Percentiles rank a stretch among this genome's conserved stretches.
Conservation (phyloP, 1,140 invertebrate genomes). For the Meteorus sp. region DNA sequence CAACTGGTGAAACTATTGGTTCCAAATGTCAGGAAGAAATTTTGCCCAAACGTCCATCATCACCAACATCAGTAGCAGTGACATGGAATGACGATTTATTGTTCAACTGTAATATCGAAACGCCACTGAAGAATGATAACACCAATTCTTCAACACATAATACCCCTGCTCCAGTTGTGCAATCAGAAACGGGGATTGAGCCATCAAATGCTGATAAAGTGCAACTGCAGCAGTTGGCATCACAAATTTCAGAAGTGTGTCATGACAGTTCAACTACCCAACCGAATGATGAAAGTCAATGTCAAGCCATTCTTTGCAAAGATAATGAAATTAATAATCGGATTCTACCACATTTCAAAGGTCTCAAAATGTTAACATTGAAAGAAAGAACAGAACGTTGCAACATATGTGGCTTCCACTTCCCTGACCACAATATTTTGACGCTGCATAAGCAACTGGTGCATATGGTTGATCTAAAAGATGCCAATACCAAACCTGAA, state of each 20-base stretch:
- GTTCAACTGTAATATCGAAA: too few species aligned
- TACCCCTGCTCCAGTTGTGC: too few species aligned
- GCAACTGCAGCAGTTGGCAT: neutral
- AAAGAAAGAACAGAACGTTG: conserved; percentile 60
- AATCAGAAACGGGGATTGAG: neutral
- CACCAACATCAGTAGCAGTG: too few species aligned
- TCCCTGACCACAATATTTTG: conserved; percentile 70
- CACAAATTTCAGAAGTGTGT: conserved; percentile 17
- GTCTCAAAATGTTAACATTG: conserved; percentile 29
- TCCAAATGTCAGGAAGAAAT: too few species aligned
- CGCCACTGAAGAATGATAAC: too few species aligned
- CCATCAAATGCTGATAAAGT: neutral
- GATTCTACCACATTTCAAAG: conserved; percentile 34
- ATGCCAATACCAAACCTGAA: conserved; percentile 40
- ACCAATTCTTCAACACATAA: too few species aligned
- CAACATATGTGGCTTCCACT: conserved; percentile 72
- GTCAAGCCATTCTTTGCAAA: neutral
- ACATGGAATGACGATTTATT: too few species aligned
- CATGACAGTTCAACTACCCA: neutral
- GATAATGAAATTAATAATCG: conserved; percentile 11
- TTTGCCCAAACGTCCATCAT: too few species aligned
- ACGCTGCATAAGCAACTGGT: conserved; percentile 74
- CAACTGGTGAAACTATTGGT: too few species aligned
- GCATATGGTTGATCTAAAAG: conserved; percentile 66
- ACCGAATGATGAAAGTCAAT: conserved; percentile 7